Evolutionary conservation across 2,888 invertebrate genomes (phyloP), one percentile per base, ranked within the genome.

Genomic region (Omphaloscelis lunosa): DNA sequence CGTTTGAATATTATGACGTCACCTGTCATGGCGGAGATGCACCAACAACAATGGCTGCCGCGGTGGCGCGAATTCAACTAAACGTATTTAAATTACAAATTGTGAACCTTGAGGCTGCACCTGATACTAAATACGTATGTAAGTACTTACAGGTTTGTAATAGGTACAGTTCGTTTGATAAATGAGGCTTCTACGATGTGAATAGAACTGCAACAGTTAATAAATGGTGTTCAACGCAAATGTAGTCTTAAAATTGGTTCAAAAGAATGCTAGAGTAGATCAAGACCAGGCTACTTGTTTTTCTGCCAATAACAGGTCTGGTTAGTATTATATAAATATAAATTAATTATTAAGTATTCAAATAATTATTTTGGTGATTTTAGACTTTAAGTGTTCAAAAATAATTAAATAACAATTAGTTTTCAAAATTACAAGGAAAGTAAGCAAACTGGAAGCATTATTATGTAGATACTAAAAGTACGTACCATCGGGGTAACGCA

Each of bases 81-180:
- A 89, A 87, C 88, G 80, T 81, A 93, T 94, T 94, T 93, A 91
- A 92, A 93, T 92, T 92, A 92, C 91, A 94, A 93, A 94, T 94
- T 87, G 77, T 78, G 80, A 88, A 85, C 92, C 92, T 93, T 93
- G 93, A 76, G 82, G 89, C 85, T 91, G 89, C 91, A 90, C 87
- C 88, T 90, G 88, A 85, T 77, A 82, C 84, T 75, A 59, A 77
- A 84, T 79, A 75, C 72, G 72, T 77, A 80, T 68, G 72, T 82
- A 51, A 39, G 48, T 69, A 62, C 75, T 69, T 23, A 68, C 63
- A 71, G 76, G 67, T 76, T 73, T 83, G 70, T 72, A 70, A 66
- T 75, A 63, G 39, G 58, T 77, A 68, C 77, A 34, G 68, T 70
- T 66, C 75, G 67, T 75, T 80, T 71, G 63, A 67, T 79, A 66